phyloP scores from a whole-genome alignment of 2,888 invertebrate genomes.

The Spodoptera picta region DNA sequence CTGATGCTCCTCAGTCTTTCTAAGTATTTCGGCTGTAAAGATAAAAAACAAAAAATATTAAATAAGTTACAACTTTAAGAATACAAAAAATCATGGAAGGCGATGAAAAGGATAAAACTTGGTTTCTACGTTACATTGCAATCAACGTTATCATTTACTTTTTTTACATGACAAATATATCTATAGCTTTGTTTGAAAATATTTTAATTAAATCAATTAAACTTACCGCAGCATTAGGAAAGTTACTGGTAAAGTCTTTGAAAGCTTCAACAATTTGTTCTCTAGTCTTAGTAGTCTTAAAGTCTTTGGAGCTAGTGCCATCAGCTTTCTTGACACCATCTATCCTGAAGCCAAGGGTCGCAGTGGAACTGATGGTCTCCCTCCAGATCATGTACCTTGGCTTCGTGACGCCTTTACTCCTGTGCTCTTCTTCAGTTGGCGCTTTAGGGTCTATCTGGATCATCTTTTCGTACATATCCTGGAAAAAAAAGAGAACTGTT shows the following conservation, averaged over 20 bases:
- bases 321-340: conserved; percentile 97
- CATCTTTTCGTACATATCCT: conserved; percentile 99
- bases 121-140: too few species aligned
- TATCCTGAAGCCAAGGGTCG: conserved; percentile 98
- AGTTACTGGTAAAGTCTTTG: conserved; percentile 93
- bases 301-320: conserved; percentile 97
- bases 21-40: conserved; percentile 93
- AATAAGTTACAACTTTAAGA: too few species aligned
- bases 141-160: too few species aligned
- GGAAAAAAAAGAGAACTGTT: conserved; percentile 57
- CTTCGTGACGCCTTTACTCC: conserved; percentile 97
- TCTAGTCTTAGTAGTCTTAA: conserved; percentile 96
- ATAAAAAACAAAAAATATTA: conserved; percentile 12
- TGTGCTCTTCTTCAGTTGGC: conserved; percentile 96
- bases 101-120: too few species aligned
- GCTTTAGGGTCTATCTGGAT: conserved; percentile 96
- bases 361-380: conserved; percentile 99
- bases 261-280: conserved; percentile 95
- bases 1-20: conserved; percentile 95
- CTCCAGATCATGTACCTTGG: conserved; percentile 98
- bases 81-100: too few species aligned
- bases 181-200: too few species aligned
- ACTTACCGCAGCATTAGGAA: conserved; percentile 94
- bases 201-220: not conserved
- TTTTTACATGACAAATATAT: too few species aligned